phyloP scores from a whole-genome alignment of 2,888 invertebrate species.

The Saturnia pavonia region DNA sequence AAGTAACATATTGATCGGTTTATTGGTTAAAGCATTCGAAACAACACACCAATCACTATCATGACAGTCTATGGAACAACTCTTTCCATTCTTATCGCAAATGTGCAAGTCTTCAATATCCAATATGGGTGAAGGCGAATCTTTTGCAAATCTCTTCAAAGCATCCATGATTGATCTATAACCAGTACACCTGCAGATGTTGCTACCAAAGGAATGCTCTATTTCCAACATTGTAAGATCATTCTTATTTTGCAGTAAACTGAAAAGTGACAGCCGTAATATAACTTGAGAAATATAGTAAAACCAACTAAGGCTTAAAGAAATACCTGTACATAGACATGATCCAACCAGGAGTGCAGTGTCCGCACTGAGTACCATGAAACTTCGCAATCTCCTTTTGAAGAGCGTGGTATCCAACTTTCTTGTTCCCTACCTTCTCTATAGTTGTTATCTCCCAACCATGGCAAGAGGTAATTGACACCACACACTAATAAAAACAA shows the following conservation, averaged over 20 bases:
- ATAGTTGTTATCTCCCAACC: conserved; percentile 86
- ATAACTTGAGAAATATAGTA: not conserved
- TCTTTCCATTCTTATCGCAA: conserved; percentile 35
- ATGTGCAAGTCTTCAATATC: conserved; percentile 55
- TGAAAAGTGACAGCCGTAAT: conserved; percentile 34
- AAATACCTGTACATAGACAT: conserved; percentile 60
- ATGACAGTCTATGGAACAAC: conserved; percentile 29
- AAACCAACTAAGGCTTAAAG: conserved; percentile 10
- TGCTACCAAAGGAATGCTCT: conserved; percentile 86
- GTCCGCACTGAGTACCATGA: conserved; percentile 86
- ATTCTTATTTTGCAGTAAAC: conserved; percentile 63
- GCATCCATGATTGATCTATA: conserved; percentile 84
- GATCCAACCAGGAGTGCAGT: conserved; percentile 76
- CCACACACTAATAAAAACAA: conserved; percentile 63
- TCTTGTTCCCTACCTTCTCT: conserved; percentile 85
- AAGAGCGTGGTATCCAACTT: conserved; percentile 83
- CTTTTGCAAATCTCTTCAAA: conserved; percentile 81
- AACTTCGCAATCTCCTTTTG: conserved; percentile 81
- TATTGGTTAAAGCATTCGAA: conserved; percentile 24
- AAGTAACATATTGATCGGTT: conserved; percentile 27
- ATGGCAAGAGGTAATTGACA: conserved; percentile 74
- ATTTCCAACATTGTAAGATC: conserved; percentile 82
- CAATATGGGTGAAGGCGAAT: conserved; percentile 49
- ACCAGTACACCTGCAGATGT: conserved; percentile 88
- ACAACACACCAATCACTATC: conserved; percentile 33